Evolutionary conservation across 2,113 vertebrate species (phyloP).

Genomic region (Naja naja): DNA sequence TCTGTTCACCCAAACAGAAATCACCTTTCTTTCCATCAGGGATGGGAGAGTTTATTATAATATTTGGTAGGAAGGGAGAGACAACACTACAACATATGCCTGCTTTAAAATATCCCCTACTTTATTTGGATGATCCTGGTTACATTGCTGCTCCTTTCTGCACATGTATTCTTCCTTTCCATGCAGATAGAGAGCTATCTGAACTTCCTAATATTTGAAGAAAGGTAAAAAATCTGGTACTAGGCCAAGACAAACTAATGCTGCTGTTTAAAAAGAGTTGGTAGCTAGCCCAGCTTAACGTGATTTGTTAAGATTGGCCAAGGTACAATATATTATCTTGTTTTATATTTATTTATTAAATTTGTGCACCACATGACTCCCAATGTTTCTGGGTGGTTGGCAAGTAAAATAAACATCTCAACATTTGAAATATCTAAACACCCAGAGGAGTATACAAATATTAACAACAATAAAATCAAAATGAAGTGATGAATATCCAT

Average conservation of each 20-base stretch:
- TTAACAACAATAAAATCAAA: background rate
- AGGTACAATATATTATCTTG: background rate
- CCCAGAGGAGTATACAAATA: background rate
- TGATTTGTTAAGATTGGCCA: background rate
- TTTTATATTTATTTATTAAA: background rate
- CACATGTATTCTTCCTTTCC: background rate
- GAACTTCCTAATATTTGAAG: background rate
- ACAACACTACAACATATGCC: background rate
- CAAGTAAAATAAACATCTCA: background rate
- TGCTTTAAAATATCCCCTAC: background rate
- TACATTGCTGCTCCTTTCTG: background rate
- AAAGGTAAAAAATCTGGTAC: background rate
- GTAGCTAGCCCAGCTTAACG: background rate
- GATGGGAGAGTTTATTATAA: background rate
- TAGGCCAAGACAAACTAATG: background rate
- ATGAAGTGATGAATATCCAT: background rate
- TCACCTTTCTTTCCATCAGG: background rate
- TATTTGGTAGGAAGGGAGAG: background rate
- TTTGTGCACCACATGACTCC: background rate
- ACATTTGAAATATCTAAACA: background rate
- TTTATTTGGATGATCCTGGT: background rate
- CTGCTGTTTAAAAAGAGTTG: background rate
- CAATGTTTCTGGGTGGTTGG: background rate
- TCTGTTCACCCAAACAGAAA: background rate
- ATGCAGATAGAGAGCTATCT: background rate